Percentiles rank a stretch among this genome's conserved stretches.
phyloP scores from a whole-genome alignment of 1,140 invertebrate species.

The Brachionus asplanchnoidis region DNA sequence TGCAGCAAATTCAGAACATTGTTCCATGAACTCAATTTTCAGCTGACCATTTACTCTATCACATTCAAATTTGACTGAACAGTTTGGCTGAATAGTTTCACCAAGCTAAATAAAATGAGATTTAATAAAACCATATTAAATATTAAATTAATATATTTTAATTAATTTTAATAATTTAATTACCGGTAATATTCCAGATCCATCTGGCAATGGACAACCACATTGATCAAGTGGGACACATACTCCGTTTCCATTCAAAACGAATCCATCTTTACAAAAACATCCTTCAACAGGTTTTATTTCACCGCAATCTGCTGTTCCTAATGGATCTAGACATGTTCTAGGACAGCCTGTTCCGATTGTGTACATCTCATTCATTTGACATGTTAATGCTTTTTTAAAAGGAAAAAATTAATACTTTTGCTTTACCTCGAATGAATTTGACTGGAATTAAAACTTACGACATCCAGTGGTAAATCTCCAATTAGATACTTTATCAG shows the following conservation, averaged over 20 bases:
- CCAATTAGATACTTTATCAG: neutral
- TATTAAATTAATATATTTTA: neutral
- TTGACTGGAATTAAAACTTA: neutral
- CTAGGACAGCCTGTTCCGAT: neutral
- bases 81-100: neutral
- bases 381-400: neutral
- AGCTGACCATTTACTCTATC: neutral
- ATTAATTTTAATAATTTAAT: neutral
- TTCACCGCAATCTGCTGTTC: neutral
- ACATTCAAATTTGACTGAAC: neutral
- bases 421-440: no score
- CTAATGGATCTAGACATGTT: neutral
- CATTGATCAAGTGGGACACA: slow-evolving; percentile 11
- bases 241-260: neutral
- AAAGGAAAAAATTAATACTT: no score
- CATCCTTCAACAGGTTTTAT: slow-evolving; percentile 18
- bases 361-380: neutral
- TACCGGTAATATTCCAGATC: neutral
- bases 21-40: neutral
- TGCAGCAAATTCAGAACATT: neutral
- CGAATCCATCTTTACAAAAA: slow-evolving; percentile 29
- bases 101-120: neutral
- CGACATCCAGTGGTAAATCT: slow-evolving; percentile 3
- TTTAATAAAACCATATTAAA: neutral
- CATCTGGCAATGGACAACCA: slow-evolving; percentile 29